Base-by-base conservation (phyloP, 2,797 vertebrate species). In the Remorina albescens region DNA sequence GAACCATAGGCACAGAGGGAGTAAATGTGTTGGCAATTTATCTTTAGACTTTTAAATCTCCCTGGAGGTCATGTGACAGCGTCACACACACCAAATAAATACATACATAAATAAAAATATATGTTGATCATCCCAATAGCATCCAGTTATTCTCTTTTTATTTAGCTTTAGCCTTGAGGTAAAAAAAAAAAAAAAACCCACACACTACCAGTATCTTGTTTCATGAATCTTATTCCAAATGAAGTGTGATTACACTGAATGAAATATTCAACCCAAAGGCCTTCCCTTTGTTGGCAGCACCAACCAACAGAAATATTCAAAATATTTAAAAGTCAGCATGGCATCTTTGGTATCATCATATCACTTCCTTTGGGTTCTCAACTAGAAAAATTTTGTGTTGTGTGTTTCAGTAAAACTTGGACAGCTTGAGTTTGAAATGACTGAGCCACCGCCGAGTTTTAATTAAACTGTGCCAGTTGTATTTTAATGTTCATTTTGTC, bases 281-380 rank as follows among this genome's bases (percentile, higher is more conserved):
- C n/a, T 1, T 32, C 13, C 1, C 44, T 57, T 47, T 55, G 18
- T 47, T 34, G 13, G 46, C 32, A 47, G n/a, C 23, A 41, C 30
- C 19, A 26, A 62, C 28, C 62, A 54, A 58, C 26, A 8, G 25
- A 58, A 78, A 67, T 50, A 50, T 67, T 34, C 37, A 26, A 9
- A 6, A 18, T 18, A 23, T 47, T 13, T 47, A 28, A 56, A 65
- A 59, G 30, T 46, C 28, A 23, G 11, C 15, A 18, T 5, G 9
- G 55, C 41, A n/a, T 23, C 7, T 55, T 34, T 26, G 15, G 37
- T 25, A 6, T 28, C 62, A n/a, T n/a, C n/a, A n/a, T n/a, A n/a
- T n/a, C n/a, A 3, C 19, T 19, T n/a, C n/a, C n/a, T n/a, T 46
- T 54, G 7, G 23, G 18, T 6, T 41, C 19, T 15, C 0, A 0